Conservation (phyloP, 2,113 vertebrate species). For the Scartelaos histophorus region DNA sequence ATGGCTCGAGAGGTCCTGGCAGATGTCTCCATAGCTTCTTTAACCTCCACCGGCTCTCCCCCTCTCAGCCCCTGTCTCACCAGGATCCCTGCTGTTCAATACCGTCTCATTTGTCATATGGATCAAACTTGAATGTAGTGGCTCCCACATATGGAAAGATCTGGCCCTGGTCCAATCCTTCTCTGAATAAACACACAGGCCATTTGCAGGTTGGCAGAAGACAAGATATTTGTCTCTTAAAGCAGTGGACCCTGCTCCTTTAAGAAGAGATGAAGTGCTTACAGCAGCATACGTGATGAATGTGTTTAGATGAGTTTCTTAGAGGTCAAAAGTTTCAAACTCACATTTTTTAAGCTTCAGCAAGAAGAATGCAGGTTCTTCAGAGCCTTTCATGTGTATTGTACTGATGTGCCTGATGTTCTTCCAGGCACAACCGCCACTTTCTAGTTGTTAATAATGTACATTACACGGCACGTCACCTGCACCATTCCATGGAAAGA, state of each 20-base stretch:
- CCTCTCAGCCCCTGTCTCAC: slow-evolving; percentile 47
- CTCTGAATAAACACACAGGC: slow-evolving; percentile 86
- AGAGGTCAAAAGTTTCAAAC: slow-evolving; percentile 26
- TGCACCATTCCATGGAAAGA: too few species aligned
- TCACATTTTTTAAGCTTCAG: too few species aligned
- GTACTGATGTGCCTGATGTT: too few species aligned
- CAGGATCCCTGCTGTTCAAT: slow-evolving; percentile 75
- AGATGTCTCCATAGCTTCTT: slow-evolving; percentile 60
- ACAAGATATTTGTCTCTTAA: slow-evolving; percentile 72
- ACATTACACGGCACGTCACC: too few species aligned
- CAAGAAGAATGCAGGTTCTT: too few species aligned
- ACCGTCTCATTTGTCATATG: slow-evolving; percentile 88
- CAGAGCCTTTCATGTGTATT: too few species aligned
- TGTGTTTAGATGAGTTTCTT: slow-evolving; percentile 10
- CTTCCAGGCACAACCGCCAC: too few species aligned
- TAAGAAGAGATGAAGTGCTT: slow-evolving; percentile 51
- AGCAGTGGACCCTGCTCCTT: slow-evolving; percentile 49
- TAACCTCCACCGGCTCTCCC: slow-evolving; percentile 39
- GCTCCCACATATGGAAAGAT: slow-evolving; percentile 79
- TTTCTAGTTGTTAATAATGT: too few species aligned
- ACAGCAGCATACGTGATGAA: slow-evolving; percentile 24
- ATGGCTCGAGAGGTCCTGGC: slow-evolving; percentile 75
- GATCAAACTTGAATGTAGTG: slow-evolving; percentile 79
- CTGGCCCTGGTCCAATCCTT: slow-evolving; percentile 85
- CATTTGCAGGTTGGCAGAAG: slow-evolving; percentile 81